Conservation (phyloP, 2,113 vertebrate species). For the Chionodraco myersi region DNA sequence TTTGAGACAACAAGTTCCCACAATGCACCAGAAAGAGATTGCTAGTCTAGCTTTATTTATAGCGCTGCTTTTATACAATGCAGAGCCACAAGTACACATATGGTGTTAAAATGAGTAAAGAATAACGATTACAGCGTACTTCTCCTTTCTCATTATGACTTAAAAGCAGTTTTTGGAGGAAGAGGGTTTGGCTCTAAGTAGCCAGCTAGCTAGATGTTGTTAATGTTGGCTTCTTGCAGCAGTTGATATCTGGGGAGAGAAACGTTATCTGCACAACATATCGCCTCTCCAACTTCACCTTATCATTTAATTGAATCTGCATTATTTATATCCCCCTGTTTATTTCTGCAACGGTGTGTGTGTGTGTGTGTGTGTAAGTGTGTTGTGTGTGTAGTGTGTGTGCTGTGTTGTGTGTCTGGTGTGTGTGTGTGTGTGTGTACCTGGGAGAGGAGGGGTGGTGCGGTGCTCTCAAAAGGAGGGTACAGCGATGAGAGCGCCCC, state of each 20-base stretch:
- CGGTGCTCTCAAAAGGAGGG: conserved; percentile 93
- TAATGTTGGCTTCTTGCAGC: conserved; percentile 34
- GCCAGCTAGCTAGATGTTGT: conserved; percentile 27
- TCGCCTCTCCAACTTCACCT: neutral
- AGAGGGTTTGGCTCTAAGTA: conserved; percentile 20
- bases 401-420: no score
- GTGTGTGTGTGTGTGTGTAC: conserved; percentile 57
- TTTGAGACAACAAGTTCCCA: neutral
- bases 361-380: no score
- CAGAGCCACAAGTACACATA: no score
- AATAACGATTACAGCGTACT: no score
- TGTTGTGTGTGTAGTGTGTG: no score
- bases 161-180: conserved; percentile 15
- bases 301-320: conserved; percentile 50
- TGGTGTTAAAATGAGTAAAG: no score
- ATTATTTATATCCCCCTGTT: conserved; percentile 15
- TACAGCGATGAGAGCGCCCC: conserved; percentile 92
- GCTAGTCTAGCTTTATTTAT: neutral
- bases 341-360: conserved; percentile 1
- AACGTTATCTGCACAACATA: conserved; percentile 9
- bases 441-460: conserved; percentile 91
- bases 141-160: neutral
- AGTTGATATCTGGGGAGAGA: conserved; percentile 35
- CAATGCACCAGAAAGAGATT: neutral
- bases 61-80: no score